Conservation (phyloP, 37 sponge, comb jelly and placozoan species). For the Petrosia ficiformis region DNA sequence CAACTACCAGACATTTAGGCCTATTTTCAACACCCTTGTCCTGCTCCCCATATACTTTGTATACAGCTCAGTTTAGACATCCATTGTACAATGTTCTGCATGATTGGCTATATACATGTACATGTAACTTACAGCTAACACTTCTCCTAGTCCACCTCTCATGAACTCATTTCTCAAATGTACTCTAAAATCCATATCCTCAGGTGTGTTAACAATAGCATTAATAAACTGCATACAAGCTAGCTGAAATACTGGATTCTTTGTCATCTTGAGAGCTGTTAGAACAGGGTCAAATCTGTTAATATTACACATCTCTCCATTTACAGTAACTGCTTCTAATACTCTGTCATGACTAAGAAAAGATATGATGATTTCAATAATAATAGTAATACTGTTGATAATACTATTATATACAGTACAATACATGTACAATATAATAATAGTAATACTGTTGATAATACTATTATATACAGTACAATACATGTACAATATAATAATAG, state of each 20-base stretch:
- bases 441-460: too few relatives aligned
- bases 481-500: too few relatives aligned
- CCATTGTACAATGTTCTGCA: too few relatives aligned
- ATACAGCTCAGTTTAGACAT: too few relatives aligned
- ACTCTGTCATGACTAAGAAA: constrained; percentile 62
- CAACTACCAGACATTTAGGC: too few relatives aligned
- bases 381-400: too few relatives aligned
- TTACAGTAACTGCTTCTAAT: constrained; percentile 78
- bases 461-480: too few relatives aligned
- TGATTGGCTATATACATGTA: not conserved
- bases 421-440: not conserved
- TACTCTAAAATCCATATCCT: constrained; percentile 88
- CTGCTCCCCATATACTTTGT: too few relatives aligned
- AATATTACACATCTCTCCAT: constrained; percentile 69
- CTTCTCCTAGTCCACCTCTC: constrained; percentile 74
- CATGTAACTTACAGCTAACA: constrained; percentile 48
- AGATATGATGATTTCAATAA: not conserved
- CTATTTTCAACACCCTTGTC: too few relatives aligned
- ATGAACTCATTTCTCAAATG: constrained; percentile 98
- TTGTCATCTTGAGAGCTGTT: constrained; percentile 65
- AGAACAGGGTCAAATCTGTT: constrained; percentile 75
- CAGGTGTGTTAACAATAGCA: constrained; percentile 89
- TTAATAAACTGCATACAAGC: constrained; percentile 96
- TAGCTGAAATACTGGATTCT: constrained; percentile 71
- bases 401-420: too few relatives aligned